Evolutionary conservation across 2,113 vertebrate genomes (phyloP), one percentile per base, ranked within the genome.

Genomic region (Oxyura jamaicensis): DNA sequence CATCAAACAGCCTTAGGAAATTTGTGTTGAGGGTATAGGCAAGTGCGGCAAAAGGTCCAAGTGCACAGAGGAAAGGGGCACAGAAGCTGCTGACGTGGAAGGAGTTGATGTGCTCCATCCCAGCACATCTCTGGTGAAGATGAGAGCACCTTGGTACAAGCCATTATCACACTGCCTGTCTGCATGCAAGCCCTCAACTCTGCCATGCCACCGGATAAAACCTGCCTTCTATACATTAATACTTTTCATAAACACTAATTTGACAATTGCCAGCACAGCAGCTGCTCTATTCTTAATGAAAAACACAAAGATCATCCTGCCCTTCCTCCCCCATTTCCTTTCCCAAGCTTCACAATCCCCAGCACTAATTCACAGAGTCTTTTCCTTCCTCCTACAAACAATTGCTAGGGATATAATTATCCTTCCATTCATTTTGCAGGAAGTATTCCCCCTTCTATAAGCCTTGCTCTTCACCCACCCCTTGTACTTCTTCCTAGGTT

Each of bases 311-410:
- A 95, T 95, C 95, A 94, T 96, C 96, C 96, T 97, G 96, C 96
- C 91, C 96, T 97, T 95, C 96, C 96, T 96, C 92, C 90, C 84
- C 82, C 4, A 1, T 92, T 97, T 97, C 96, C 97, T 97, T 97
- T 98, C 97, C 97, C 96, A 97, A 96, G 96, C 92, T 94, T 93
- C 77, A 97, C 96, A 97, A 97, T 97, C 93, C 95, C 77, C 74
- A 95, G 56, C 82, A 96, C 85, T 96, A 97, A 96, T 96, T 97
- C 97, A 95, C 86, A 86, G 68, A 90, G 91, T 96, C 80, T 82
- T 97, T 98, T 97, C 97, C 97, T 98, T 98, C 97, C 97, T 97
- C 92, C 76, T 90, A 79, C 90, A 94, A 97, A 98, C 97, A 98
- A 98, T 98, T 95, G 93, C 90, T 90, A 80, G 81, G 96, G 95